Percentiles rank a stretch among this genome's conserved stretches.
Evolutionary conservation across 2,888 invertebrate genomes (phyloP).

Genomic region (Lamellibrachia satsuma): DNA sequence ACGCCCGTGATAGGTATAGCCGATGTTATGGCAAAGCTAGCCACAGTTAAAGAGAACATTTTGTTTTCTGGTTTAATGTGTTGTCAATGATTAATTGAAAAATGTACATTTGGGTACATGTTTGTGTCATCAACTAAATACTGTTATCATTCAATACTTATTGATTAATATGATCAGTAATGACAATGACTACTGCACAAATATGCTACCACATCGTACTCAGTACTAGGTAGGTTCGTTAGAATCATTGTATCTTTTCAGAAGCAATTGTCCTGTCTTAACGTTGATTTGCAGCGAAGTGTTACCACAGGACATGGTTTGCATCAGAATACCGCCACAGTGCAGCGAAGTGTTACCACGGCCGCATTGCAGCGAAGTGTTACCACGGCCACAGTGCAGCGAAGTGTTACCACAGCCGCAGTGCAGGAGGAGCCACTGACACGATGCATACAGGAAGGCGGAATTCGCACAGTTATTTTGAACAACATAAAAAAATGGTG

Average conservation of each 20-base stretch:
- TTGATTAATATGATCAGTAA: too few species aligned
- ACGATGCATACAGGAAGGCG: conserved; percentile 32
- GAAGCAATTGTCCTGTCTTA: background rate
- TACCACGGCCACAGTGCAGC: background rate
- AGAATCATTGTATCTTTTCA: background rate
- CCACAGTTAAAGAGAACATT: too few species aligned
- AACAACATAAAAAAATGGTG: conserved; percentile 46
- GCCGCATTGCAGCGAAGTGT: background rate
- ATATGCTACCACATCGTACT: too few species aligned
- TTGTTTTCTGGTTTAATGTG: too few species aligned
- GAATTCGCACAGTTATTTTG: conserved; percentile 42
- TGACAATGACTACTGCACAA: too few species aligned
- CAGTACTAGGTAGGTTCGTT: too few species aligned
- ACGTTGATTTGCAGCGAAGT: background rate
- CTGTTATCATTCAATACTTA: too few species aligned
- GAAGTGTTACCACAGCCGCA: background rate
- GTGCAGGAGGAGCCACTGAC: background rate
- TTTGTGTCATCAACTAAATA: too few species aligned
- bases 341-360: background rate
- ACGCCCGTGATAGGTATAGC: too few species aligned
- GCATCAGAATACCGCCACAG: background rate
- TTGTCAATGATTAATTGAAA: too few species aligned
- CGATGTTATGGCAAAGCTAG: too few species aligned
- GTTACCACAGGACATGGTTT: background rate
- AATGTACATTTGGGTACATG: too few species aligned